A percentile compares a stretch with the other conserved stretches of the same genome.
phyloP scores from a whole-genome alignment of 1,140 invertebrate species.

The Drosophila insularis region DNA sequence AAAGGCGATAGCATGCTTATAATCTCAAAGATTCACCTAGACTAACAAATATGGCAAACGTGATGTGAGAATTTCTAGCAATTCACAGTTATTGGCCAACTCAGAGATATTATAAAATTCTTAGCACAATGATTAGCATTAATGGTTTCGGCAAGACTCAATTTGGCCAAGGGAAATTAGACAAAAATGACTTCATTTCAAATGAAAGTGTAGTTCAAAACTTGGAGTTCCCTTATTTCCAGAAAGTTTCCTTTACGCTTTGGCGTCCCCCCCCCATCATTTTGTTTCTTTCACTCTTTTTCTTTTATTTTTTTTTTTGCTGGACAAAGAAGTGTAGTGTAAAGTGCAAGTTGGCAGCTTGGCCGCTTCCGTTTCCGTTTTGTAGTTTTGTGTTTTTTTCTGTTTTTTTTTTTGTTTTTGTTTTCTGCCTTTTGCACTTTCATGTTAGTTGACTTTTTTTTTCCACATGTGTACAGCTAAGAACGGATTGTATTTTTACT shows the following conservation, averaged over 20 bases:
- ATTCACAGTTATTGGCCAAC: no score
- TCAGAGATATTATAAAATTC: no score
- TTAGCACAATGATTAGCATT: no score
- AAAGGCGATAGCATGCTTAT: no score
- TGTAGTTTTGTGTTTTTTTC: slow-evolving; percentile 26
- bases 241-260: slow-evolving; percentile 3
- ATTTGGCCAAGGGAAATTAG: background rate
- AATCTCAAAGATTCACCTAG: no score
- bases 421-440: slow-evolving; percentile 14
- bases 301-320: background rate
- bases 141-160: no score
- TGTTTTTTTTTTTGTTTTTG: slow-evolving; percentile 12
- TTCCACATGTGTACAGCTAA: background rate
- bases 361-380: slow-evolving; percentile 61
- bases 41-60: no score
- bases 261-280: no score
- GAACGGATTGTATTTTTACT: background rate
- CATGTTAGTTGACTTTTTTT: slow-evolving; percentile 4
- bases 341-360: slow-evolving; percentile 64
- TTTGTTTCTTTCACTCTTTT: background rate
- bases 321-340: slow-evolving; percentile 48
- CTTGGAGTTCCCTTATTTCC: background rate
- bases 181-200: background rate
- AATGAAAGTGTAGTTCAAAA: background rate
- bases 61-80: no score